These are phyloP conservation scores for Macrotus californicus DNA, from an alignment of 2,113 vertebrate genomes.

Conservation along the genomic window DNA sequence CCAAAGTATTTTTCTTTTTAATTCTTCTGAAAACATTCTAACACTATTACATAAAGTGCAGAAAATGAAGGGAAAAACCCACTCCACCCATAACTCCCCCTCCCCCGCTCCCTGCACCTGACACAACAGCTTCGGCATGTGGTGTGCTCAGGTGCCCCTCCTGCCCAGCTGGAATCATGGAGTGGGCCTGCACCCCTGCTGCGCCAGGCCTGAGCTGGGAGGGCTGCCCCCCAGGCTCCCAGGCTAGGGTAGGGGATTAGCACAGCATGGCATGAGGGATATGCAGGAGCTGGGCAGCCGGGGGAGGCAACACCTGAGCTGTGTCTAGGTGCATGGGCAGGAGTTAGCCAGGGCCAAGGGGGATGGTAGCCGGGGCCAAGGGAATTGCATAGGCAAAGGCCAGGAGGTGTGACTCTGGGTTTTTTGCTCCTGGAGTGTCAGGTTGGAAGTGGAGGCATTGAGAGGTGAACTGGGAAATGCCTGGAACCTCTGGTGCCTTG, in stretches of 20 bases:
- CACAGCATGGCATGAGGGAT: background rate
- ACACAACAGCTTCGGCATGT: background rate
- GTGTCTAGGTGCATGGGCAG: background rate
- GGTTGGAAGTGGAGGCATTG: background rate
- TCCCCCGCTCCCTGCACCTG: background rate
- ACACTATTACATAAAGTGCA: slow-evolving; percentile 42
- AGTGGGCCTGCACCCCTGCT: background rate
- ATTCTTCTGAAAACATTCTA: slow-evolving; percentile 61
- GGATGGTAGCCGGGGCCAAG: background rate
- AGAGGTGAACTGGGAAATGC: background rate
- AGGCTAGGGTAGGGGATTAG: background rate
- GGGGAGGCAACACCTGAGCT: background rate
- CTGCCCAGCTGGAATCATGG: background rate
- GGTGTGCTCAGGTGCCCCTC: background rate
- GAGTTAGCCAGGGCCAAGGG: background rate
- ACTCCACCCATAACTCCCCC: background rate
- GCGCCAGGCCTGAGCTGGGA: background rate
- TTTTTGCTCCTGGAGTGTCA: background rate
- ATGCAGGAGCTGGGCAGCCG: background rate
- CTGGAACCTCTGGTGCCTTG: background rate
- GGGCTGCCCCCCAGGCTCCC: background rate
- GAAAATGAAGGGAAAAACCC: background rate
- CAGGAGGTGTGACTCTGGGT: background rate
- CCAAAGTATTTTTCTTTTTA: slow-evolving; percentile 44
- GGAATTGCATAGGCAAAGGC: background rate